Evolutionary conservation across 2,113 vertebrate species (phyloP).

Genomic region (Sander lucioperca): DNA sequence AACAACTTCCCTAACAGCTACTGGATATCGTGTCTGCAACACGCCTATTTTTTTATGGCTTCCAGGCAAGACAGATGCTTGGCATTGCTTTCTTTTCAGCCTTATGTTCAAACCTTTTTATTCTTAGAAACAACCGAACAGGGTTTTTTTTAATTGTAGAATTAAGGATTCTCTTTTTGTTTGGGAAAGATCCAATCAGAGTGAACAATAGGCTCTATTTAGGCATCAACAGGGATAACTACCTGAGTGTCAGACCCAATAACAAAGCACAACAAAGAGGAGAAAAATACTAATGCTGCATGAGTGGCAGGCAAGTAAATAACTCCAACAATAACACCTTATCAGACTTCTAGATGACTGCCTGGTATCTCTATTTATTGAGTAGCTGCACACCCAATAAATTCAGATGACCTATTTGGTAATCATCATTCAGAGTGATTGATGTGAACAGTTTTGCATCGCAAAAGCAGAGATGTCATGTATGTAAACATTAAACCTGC

Average conservation of each 20-base stretch:
- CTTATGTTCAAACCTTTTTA: neutral
- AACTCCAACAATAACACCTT: conserved; percentile 26
- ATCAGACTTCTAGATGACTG: conserved; percentile 26
- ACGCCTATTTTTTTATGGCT: conserved; percentile 8
- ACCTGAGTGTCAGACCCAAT: neutral
- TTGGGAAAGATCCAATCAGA: conserved; percentile 4
- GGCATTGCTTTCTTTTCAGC: conserved; percentile 12
- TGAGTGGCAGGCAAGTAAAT: conserved; percentile 20
- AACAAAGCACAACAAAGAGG: conserved; percentile 19
- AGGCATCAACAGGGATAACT: neutral
- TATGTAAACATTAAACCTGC: neutral
- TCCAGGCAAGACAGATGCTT: conserved; percentile 1
- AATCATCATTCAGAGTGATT: neutral
- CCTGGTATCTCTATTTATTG: conserved; percentile 29
- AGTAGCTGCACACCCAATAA: conserved; percentile 6
- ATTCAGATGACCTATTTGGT: neutral
- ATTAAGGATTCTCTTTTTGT: neutral
- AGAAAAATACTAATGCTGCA: conserved; percentile 5
- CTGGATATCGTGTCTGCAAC: conserved; percentile 43
- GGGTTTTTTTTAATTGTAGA: neutral
- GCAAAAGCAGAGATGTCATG: neutral
- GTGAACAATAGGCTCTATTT: conserved; percentile 23
- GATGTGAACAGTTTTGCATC: neutral
- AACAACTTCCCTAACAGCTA: conserved; percentile 15
- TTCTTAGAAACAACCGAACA: neutral